Base-by-base conservation (phyloP, 2,888 invertebrate species). In the Clepsis dumicolana region DNA sequence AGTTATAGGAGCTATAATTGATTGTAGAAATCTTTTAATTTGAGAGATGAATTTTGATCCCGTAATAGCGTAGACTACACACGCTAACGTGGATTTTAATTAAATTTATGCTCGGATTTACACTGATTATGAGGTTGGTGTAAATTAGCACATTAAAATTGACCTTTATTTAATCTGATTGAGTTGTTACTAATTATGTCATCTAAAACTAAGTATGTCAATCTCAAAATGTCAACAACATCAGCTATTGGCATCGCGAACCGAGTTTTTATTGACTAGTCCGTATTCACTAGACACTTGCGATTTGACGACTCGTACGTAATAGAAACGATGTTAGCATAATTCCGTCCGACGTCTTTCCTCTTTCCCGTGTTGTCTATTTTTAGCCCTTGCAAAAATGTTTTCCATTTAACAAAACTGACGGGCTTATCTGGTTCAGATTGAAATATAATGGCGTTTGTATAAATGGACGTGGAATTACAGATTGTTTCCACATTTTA, bases 271-370 rank as follows among this genome's bases (percentile, higher is more conserved):
- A 63, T 52, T 32, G 57, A 57, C 24, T 29, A 63, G 57, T 67
- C 41, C 52, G 57, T 63, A 67, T 67, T 63, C 67, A 57, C 62
- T 16, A 67, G 62, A 63, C 50, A 62, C 44, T 48, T 57, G 14
- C 35, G 67, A 67, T 67, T 67, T 63, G 62, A 52, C 57, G 67
- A 57, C 48, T 50, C 41, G 63, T 29, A 24, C 57, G 67, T 57
- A 29, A 44, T 61, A 48, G 25, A 56, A 63, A 67, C 32, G 56
- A 67, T 29, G 67, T 67, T 63, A 63, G 56, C 67, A 63, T 67
- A 67, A 67, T 52, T 67, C 48, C 16, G 25, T 12, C 35, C 38
- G 50, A 25, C 62, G 50, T 41, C 38, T 57, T 48, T 57, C 48
- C 25, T 57, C 44, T 27, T 50, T 32, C 21, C 54, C 16, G 29